Conservation (phyloP, 2,113 vertebrate genomes). For the Rissa tridactyla region DNA sequence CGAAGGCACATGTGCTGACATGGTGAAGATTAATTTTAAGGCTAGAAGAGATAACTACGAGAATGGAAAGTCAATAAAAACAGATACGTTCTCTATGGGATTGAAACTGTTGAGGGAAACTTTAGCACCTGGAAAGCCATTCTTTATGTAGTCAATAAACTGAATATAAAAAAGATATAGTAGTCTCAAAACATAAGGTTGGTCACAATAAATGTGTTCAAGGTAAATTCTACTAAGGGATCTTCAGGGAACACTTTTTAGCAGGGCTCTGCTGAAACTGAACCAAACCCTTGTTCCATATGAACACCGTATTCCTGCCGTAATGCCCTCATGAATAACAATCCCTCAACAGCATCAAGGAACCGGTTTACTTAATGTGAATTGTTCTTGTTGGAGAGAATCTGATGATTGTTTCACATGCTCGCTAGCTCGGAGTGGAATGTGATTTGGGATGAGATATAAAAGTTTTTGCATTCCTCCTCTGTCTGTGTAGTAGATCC, state of each 20-base stretch:
- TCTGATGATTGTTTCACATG: neutral
- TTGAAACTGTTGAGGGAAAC: neutral
- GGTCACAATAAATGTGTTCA: neutral
- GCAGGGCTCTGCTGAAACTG: neutral
- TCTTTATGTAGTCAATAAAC: neutral
- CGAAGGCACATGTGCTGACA: neutral
- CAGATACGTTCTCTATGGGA: neutral
- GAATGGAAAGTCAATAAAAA: constrained; percentile 33
- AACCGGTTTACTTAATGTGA: neutral
- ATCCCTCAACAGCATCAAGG: neutral
- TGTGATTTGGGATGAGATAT: neutral
- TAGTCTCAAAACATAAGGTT: neutral
- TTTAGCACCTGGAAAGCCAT: constrained; percentile 8
- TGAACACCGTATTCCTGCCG: neutral
- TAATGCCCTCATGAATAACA: neutral
- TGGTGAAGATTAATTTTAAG: neutral
- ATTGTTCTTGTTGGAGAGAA: neutral
- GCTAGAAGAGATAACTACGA: neutral
- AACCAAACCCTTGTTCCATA: neutral
- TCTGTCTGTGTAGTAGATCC: neutral
- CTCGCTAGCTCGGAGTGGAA: neutral
- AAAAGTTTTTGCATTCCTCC: neutral
- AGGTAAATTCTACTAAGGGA: neutral
- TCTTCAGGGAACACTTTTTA: neutral
- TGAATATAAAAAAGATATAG: neutral